Evolutionary conservation across 2,113 vertebrate genomes (phyloP), one percentile per base, ranked within the genome.

Genomic region (Xenotilapia caudafasciata): DNA sequence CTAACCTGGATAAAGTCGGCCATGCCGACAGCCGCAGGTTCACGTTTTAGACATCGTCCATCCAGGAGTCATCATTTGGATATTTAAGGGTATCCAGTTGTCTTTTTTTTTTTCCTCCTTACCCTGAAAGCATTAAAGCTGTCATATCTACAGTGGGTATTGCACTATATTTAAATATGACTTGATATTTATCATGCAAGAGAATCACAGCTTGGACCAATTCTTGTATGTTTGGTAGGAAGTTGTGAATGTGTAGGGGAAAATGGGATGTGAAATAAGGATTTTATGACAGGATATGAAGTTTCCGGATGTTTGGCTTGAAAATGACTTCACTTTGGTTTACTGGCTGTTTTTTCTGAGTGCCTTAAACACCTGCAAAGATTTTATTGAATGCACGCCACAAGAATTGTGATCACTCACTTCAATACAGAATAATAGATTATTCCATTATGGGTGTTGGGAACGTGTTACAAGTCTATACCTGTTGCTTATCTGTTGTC

Each of bases 1-100:
- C 98, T 82, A 99, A 97, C 93, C 95, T 99, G 94, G 98, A 99
- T 80, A 98, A 97, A 73, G 96, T 98, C 31, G 97, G 97, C 40
- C 97, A 98, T 86, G 15, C 95, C 54, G 92, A 86, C 83, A 96
- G 96, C 88, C 95, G 92, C 90, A 96, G 97, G 82, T 99, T 99
- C 79, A 86, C 94, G 83, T 99, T 98, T 95, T 99, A 96, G 86
- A 70, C 9, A 9, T 14, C 0, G 6, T 49, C 60, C 7, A 4
- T 9, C 1, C 26, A 56, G 13, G 13, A 55, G 9, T 23, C 2
- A 5, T 28, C 35, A 82, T 83, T 75, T 49, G 65, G 56, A 3
- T 26, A 12, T 35, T 31, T 4, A 21, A 23, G n/a, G 21, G 21
- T 6, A 5, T 21, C 70, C 7, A 2, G 15, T 51, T 85, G 38